These are phyloP conservation scores for Deroplatys truncata DNA, from an alignment of 2,888 invertebrate species.

Conservation along the genomic window DNA sequence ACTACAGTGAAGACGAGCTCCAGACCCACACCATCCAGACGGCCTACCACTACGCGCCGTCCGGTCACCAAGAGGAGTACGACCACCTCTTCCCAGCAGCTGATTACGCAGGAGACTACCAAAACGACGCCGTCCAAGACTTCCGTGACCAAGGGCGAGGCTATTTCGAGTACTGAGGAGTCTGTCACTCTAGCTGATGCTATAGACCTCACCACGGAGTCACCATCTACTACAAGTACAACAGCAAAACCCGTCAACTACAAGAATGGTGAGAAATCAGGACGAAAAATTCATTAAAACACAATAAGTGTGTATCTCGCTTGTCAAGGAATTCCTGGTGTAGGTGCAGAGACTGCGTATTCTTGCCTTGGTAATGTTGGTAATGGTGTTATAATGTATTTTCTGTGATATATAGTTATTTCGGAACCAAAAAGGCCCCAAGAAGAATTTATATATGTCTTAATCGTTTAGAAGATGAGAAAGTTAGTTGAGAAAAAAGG, in stretches of 20 bases:
- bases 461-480: too few relatives aligned
- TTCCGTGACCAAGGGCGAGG: slow-evolving; percentile 39
- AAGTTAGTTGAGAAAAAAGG: too few relatives aligned
- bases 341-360: not conserved
- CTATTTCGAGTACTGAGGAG: slow-evolving; percentile 44
- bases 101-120: not conserved
- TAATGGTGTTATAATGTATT: not conserved
- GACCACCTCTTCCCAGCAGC: not conserved
- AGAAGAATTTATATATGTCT: too few relatives aligned
- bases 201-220: slow-evolving; percentile 33
- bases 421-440: not conserved
- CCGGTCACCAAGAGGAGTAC: slow-evolving; percentile 25
- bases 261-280: slow-evolving; percentile 43
- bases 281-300: not conserved
- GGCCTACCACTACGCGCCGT: slow-evolving; percentile 31
- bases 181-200: not conserved
- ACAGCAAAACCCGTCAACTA: slow-evolving; percentile 39
- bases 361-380: not conserved
- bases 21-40: slow-evolving; percentile 36
- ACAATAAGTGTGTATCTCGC: not conserved
- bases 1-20: slow-evolving; percentile 38
- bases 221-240: slow-evolving; percentile 33
- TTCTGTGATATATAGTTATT: not conserved
- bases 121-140: slow-evolving; percentile 32
- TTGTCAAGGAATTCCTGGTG: not conserved